Conservation (phyloP, 2,888 invertebrate species). For the Dicranocentrus wangi region DNA sequence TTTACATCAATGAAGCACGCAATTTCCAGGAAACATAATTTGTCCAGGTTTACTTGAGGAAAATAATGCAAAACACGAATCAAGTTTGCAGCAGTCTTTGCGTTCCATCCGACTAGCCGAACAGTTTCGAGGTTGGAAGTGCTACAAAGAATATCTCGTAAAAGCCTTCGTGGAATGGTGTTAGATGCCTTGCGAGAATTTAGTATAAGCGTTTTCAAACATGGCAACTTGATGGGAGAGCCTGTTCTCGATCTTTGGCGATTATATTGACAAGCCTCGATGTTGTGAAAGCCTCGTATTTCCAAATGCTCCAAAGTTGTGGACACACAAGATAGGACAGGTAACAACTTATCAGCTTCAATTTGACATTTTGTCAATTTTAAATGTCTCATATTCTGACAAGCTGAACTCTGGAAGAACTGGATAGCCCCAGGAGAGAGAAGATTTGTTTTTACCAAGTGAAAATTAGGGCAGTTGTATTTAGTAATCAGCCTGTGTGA, state of each 20-base stretch:
- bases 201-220: not conserved
- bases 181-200: not conserved
- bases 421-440: not conserved
- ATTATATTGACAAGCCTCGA: not conserved
- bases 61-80: not conserved
- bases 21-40: not conserved
- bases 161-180: not conserved
- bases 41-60: conserved; percentile 4
- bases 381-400: conserved; percentile 39
- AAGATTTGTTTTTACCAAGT: conserved; percentile 31
- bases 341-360: not conserved
- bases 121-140: not conserved
- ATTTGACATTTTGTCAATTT: conserved; percentile 23
- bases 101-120: not conserved
- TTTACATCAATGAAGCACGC: not conserved
- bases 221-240: not conserved
- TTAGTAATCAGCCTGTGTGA: not conserved
- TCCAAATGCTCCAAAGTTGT: conserved; percentile 36
- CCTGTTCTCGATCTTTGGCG: not conserved
- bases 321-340: conserved; percentile 14
- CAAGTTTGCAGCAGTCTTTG: not conserved
- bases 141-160: not conserved
- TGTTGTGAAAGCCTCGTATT: conserved; percentile 30
- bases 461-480: conserved; percentile 40
- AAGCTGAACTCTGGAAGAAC: conserved; percentile 39